Evolutionary conservation across 2,888 invertebrate genomes (phyloP), one percentile per base, ranked within the genome.

Genomic region (Apoda limacodes): DNA sequence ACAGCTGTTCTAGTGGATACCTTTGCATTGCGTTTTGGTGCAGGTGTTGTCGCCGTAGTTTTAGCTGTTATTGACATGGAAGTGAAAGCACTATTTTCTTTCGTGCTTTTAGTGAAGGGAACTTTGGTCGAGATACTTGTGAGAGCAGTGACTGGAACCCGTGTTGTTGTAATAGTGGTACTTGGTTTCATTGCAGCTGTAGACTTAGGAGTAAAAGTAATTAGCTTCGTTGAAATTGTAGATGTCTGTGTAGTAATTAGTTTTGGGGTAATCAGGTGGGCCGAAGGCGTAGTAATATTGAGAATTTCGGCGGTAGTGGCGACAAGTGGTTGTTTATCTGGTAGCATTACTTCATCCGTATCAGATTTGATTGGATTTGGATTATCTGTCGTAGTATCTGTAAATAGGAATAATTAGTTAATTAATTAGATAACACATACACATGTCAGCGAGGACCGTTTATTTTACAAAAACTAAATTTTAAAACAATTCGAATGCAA

Each of bases 251-350:
- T 43, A 20, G 44, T 42, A 5, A 46, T 45, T 13, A 43, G 21
- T 33, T 19, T 37, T 3, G 35, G 32, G 13, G 48, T 45, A 19
- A 42, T 39, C 4, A n/a, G n/a, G 31, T 34, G 13, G 38, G 42
- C 43, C n/a, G 35, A 22, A 12, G 20, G 9, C 13, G 13, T 15
- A n/a, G 24, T 19, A 26, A 13, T 9, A n/a, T 22, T 32, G 13
- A 32, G 34, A 3, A 15, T 30, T n/a, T 35, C 28, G 11, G 46
- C 34, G 20, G 51, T 48, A 30, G 50, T 46, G 2, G 54, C 54
- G 11, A 67, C 45, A 13, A 60, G 45, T 40, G 62, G 64, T 31
- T 62, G 54, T 1, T 61, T 64, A 40, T 58, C 61, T 2, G 63
- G 62, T 7, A 38, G 34, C 7, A 39, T 29, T 2, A 39, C 37